Evolutionary conservation across 2,888 invertebrate species (phyloP), one percentile per base, ranked within the genome.

Genomic region (Drosophila dives): DNA sequence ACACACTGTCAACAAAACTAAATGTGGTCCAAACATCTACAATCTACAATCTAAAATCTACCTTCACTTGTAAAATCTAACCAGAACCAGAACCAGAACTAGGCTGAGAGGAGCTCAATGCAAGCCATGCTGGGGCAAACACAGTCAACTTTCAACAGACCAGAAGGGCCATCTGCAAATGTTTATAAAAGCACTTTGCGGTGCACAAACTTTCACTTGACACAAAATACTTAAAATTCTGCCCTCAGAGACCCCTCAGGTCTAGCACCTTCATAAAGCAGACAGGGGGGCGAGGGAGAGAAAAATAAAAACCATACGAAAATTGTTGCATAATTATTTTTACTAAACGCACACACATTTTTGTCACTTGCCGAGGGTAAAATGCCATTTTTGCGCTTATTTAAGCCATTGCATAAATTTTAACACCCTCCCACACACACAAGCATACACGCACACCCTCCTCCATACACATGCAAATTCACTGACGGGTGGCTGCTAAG

Each of bases 381-480:
- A 83, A 78, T 86, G 86, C 59, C 81, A 86, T 88, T 86, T 86
- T 90, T 86, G 81, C 89, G 86, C 89, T 86, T 88, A 79, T 88
- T 86, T 90, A 86, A 90, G 78, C 90, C 70, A 83, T 90, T 90
- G 86, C 90, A 86, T 86, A 90, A 90, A 90, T 86, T 89, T 90
- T 59, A 75, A 40, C 79, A 61, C 45, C 67, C 72, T 64, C 79
- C 56, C 49, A 40, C 66, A 42, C 56, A 36, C 56, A 32, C 64
- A 23, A 23, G 23, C 2, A 5, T 10, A 53, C 55, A 29, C 61
- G 40, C 54, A 51, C 51, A 53, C 48, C 62, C 62, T 61, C 62
- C 36, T 54, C 72, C 15, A 7, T 23, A 71, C 56, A 56, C 38
- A 89, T 89, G 90, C 83, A 85, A 88, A 85, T 89, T 83, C 72